Base-by-base conservation (phyloP, 2,797 vertebrate species). In the Galagoides demidoff region DNA sequence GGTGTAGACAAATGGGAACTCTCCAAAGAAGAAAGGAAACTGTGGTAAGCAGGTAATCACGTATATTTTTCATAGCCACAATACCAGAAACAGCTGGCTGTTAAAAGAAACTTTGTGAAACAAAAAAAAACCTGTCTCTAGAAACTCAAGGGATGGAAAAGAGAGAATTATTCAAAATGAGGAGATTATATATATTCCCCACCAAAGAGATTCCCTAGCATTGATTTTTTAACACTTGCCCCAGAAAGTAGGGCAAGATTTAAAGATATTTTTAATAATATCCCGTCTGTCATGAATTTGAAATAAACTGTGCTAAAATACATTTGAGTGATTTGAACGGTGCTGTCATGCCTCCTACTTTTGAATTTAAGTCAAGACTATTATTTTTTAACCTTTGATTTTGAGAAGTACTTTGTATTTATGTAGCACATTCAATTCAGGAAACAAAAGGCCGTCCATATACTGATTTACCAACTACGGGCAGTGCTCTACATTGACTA, bases 211-310 rank as follows among this genome's bases (percentile, higher is more conserved):
- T 79, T 37, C 8, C 23, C 34, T 27, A 29, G 55, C 14, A 81
- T 4, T 39, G 78, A 61, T 81, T 61, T 93, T 90, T 77, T 52
- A 34, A 95, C 96, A 57, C 89, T 94, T 73, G 83, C 92, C 45
- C 29, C 37, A 66, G 94, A 97, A 96, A 98, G 84, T 97, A 98
- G 94, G 94, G 16, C 95, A 97, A 37, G 14, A 86, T 94, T 95
- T 97, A 64, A 96, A 96, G 96, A 94, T 96, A 96, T 95, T 97
- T 98, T 97, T 93, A 95, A 97, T 93, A 97, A 92, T 96, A 96
- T 92, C 96, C 83, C 92, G 43, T 81, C 93, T 92, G 96, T 97
- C 92, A 96, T 95, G 94, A 95, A 94, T 96, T 97, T 96, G 57
- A 96, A 97, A 97, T 94, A 96, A 96, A 96, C 79, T 97, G 92